phyloP scores from a whole-genome alignment of 2,797 vertebrate species.

The Gambusia yucatana region DNA sequence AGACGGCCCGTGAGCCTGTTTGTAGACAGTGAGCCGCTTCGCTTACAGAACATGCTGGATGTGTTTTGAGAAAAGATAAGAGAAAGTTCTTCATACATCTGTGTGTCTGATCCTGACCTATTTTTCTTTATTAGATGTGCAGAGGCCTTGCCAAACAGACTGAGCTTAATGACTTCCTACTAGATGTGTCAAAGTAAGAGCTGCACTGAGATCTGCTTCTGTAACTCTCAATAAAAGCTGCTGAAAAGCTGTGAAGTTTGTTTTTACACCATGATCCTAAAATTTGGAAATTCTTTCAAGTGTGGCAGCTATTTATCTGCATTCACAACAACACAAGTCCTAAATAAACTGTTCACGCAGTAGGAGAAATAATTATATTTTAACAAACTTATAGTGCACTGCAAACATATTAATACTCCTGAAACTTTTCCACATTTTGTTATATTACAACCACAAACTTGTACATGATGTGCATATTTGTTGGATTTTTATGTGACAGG shows the following conservation, averaged over 20 bases:
- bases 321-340: conserved; percentile 10
- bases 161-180: conserved; percentile 97
- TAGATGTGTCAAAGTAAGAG: conserved; percentile 99
- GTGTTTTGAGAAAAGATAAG: conserved; percentile 28
- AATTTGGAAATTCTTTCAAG: conserved; percentile 4
- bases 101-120: conserved; percentile 23
- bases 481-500: not conserved
- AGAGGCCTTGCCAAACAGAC: conserved; percentile 98
- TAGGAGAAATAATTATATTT: conserved; percentile 27
- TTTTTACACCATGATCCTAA: conserved; percentile 9
- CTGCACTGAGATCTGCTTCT: conserved; percentile 23
- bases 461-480: not conserved
- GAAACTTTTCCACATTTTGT: not conserved
- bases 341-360: conserved; percentile 34
- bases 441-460: not conserved
- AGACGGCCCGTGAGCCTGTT: conserved; percentile 23
- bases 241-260: conserved; percentile 13
- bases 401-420: not conserved
- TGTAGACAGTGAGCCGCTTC: conserved; percentile 22
- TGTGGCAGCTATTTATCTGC: conserved; percentile 6
- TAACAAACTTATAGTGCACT: not conserved
- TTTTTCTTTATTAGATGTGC: conserved; percentile 86
- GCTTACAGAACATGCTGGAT: conserved; percentile 39
- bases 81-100: conserved; percentile 25
- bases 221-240: conserved; percentile 2